Base-by-base conservation (phyloP, 2,797 vertebrate genomes). In the Alfaro cultratus region DNA sequence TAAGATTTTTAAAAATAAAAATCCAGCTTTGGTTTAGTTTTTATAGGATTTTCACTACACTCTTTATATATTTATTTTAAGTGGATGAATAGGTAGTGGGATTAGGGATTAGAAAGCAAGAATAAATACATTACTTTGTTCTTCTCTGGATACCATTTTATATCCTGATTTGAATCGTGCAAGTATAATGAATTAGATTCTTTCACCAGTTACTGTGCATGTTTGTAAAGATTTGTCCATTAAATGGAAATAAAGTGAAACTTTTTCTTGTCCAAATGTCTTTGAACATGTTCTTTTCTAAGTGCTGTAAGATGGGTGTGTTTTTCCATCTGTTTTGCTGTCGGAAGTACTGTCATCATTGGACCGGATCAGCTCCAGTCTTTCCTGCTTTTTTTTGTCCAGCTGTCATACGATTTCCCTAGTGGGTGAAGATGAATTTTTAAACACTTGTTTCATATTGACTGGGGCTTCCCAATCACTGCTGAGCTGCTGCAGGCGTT, bases 371-470 rank as follows among this genome's bases (percentile, higher is more conserved):
- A 83, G 76, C 77, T 46, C 73, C 74, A 87, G 82, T 75, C 76
- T 75, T 82, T 68, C 9, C 6, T 1, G 64, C 23, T 10, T 26
- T 74, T 83, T 91, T 93, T 92, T 91, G n/a, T 86, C 84, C 92
- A 94, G 91, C 92, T 91, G 90, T 89, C 84, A 82, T 7, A 84
- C 83, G 79, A 75, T 70, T 70, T 86, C 11, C 39, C 21, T 73
- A 73, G 78, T 70, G 57, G 79, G 76, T 53, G 76, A 88, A 88
- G 87, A 64, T 79, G 70, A 81, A 75, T 89, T 88, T 80, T 68
- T 75, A 39, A 68, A 53, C 41, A 23, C 78, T 79, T 47, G 57
- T 88, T 74, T 88, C 73, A 71, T 79, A 82, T 83, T 84, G 87
- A 70, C 84, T 81, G 81, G 84, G 86, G 85, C 82, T 90, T 86